These are phyloP conservation scores for Anguilla japonica DNA, from an alignment of 2,113 vertebrate species.

Conservation along the genomic window DNA sequence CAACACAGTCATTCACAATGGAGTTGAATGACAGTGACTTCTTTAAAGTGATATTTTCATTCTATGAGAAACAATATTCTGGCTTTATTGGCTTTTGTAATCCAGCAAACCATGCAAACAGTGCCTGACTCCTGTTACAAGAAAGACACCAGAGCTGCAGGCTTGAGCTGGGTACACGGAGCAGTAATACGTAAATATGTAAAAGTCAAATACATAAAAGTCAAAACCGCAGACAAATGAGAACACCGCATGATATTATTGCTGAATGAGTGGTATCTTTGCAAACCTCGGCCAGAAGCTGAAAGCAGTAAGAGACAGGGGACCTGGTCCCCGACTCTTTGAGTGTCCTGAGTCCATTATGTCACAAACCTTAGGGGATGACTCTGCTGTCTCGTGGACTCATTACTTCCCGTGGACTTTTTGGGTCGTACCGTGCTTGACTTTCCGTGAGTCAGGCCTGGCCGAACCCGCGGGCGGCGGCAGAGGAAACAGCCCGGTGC, in stretches of 20 bases:
- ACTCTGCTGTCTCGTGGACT: neutral
- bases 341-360: constrained; percentile 37
- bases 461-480: constrained; percentile 3
- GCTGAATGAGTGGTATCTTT: constrained; percentile 60
- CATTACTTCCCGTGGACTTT: neutral
- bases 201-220: neutral
- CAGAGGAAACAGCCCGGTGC: neutral
- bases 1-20: neutral
- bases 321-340: constrained; percentile 47
- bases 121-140: neutral
- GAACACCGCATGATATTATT: constrained; percentile 62
- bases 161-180: neutral
- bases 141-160: constrained; percentile 6
- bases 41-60: neutral
- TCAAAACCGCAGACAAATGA: constrained; percentile 31
- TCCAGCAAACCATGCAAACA: constrained; percentile 1
- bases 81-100: neutral
- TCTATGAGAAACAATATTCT: neutral
- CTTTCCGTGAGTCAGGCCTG: constrained; percentile 12
- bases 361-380: neutral
- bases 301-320: constrained; percentile 33
- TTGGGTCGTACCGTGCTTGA: neutral
- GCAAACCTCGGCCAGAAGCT: constrained; percentile 58
- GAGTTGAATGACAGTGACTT: neutral
- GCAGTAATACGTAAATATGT: neutral